Base-by-base conservation (phyloP, 1,140 invertebrate genomes). In the Cydia fagiglandana region DNA sequence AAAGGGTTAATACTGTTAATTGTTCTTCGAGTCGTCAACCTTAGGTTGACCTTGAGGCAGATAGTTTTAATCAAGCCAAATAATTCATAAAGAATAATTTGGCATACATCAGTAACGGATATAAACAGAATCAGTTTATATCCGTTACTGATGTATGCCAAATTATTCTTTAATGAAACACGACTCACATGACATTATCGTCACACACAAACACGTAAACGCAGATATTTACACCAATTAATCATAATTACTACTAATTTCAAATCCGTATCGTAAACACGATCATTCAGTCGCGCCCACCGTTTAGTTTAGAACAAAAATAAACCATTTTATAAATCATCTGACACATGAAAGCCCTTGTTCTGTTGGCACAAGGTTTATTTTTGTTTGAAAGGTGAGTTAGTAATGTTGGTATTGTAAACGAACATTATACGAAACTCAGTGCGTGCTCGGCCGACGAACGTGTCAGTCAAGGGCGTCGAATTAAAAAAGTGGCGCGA, bases 251-350 rank as follows among this genome's bases (percentile, higher is more conserved):
- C 66, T 45, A 61, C 66, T 70, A 70, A 70, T 28, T 30, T 70
- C 9, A 38, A 70, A 70, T 70, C 6, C 64, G 30, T 34, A 28
- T 17, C 34, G 66, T 70, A 70, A 70, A 70, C 34, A 70, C 34
- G 30, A 70, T 2, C 76, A 84, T 76, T 73, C 78, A 77, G 78
- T 81, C 64, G 76, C 83, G 81, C 86, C 86, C 80, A 87, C 86
- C 81, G 53, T 78, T 79, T 81, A 73, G 78, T 41, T 41, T 41
- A 34, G 53, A 75, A 76, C 84, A 68, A 85, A 86, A 85, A 87
- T 87, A 86, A 86, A 84, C 84, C 76, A 77, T 86, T 82, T 82
- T 83, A 84, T n/a, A 24, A 10, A 61, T 2, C 56, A 61, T 61
- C 56, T 61, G 56, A 61, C 56, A 61, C 20, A 12, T 10, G 0